These are phyloP conservation scores for Tetropium fuscum DNA, from an alignment of 2,888 invertebrate genomes.

Conservation along the genomic window DNA sequence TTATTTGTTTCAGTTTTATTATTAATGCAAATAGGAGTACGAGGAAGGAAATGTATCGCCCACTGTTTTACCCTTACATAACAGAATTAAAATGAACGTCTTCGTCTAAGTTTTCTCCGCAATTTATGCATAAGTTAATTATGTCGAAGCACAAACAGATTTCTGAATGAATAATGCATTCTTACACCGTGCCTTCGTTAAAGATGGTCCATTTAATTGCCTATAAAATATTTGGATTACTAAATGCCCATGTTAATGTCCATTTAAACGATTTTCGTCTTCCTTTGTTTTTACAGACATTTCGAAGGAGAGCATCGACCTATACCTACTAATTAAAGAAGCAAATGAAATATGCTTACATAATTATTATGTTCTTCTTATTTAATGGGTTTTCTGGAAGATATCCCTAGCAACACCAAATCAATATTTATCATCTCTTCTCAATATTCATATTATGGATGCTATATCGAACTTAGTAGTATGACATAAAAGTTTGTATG, in stretches of 20 bases:
- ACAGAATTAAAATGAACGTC: conserved; percentile 39
- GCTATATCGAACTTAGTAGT: no score
- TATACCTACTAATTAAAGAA: no score
- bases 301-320: no score
- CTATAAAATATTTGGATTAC: conserved; percentile 12
- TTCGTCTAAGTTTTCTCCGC: conserved; percentile 43
- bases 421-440: no score
- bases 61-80: conserved; percentile 5
- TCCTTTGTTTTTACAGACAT: no score
- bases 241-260: background rate
- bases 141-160: conserved; percentile 48
- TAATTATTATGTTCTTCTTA: no score
- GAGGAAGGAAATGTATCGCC: conserved; percentile 28
- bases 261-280: no score
- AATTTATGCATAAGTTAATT: conserved; percentile 48
- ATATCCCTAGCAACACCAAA: no score
- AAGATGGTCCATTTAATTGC: conserved; percentile 8
- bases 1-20: conserved; percentile 30
- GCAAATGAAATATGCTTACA: no score
- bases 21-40: conserved; percentile 37
- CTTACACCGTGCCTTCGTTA: conserved; percentile 7
- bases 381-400: no score
- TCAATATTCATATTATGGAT: no score
- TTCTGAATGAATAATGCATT: conserved; percentile 45
- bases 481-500: no score